Evolutionary conservation across 2,888 invertebrate genomes (phyloP).

Genomic region (Selenia dentaria): DNA sequence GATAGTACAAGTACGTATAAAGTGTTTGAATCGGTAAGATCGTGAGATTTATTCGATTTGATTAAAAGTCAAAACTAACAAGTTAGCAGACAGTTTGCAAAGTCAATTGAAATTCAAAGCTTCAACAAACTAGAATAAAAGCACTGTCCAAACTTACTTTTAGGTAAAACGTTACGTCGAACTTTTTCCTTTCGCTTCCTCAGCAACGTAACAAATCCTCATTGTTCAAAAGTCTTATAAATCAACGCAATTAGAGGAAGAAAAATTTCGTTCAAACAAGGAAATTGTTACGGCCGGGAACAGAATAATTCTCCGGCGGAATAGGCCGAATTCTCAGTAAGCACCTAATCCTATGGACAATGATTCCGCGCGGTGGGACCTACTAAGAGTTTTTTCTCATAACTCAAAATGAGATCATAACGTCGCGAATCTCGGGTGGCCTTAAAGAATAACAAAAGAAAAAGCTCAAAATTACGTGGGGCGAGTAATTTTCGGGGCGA

Average conservation of each 20-base stretch:
- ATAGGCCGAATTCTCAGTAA: conserved; percentile 53
- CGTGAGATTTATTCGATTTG: too few species aligned
- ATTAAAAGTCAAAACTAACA: too few species aligned
- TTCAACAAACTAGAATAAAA: not conserved
- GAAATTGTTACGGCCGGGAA: conserved; percentile 36
- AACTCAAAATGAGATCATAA: conserved; percentile 84
- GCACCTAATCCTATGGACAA: conserved; percentile 75
- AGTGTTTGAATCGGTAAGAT: too few species aligned
- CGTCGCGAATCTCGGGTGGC: conserved; percentile 76
- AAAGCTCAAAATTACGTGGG: conserved; percentile 79
- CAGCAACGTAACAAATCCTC: conserved; percentile 35
- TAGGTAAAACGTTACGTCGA: not conserved
- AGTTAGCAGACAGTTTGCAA: not conserved
- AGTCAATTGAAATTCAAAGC: not conserved
- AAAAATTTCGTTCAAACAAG: conserved; percentile 40
- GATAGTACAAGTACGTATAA: too few species aligned
- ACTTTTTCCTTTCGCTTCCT: conserved; percentile 41
- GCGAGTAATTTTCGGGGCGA: conserved; percentile 81
- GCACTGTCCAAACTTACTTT: not conserved
- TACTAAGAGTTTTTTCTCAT: conserved; percentile 79
- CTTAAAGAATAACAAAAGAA: conserved; percentile 80
- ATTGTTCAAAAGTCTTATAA: conserved; percentile 32
- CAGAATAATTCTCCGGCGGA: conserved; percentile 40
- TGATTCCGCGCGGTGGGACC: conserved; percentile 68
- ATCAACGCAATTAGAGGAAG: conserved; percentile 31